A percentile compares a stretch with the other conserved stretches of the same genome.
Evolutionary conservation across 2,113 vertebrate genomes (phyloP).

Genomic region (Copsychus sechellarum): DNA sequence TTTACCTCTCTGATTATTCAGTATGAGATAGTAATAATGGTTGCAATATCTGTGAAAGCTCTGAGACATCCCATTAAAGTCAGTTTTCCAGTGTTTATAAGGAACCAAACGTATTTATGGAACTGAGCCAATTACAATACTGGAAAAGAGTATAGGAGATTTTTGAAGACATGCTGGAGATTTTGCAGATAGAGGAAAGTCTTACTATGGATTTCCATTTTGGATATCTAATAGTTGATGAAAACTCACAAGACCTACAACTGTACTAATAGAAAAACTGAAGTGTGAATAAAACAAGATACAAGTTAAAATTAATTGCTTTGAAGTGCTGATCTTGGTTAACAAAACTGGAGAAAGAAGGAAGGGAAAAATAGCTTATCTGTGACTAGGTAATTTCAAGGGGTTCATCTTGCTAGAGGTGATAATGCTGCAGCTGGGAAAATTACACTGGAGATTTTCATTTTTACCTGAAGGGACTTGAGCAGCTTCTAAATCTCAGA

Average conservation of each 20-base stretch:
- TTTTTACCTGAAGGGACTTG: not conserved
- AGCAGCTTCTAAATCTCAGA: not conserved
- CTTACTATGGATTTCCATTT: not conserved
- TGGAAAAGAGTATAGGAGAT: not conserved
- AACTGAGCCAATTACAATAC: not conserved
- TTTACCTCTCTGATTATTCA: not conserved
- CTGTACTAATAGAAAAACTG: not conserved
- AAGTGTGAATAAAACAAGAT: not conserved
- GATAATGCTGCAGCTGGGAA: not conserved
- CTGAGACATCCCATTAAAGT: not conserved
- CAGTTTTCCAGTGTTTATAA: not conserved
- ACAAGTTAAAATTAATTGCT: not conserved
- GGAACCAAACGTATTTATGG: not conserved
- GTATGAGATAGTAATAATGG: not conserved
- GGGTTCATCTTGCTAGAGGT: not conserved
- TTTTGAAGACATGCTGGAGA: not conserved
- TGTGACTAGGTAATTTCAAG: not conserved
- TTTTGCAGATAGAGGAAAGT: not conserved
- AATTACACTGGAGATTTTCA: accelerated
- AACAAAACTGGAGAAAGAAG: not conserved
- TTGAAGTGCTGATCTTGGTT: not conserved
- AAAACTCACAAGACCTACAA: not conserved
- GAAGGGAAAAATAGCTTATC: not conserved
- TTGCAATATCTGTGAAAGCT: not conserved
- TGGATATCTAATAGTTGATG: not conserved